Conservation (phyloP, 2,113 vertebrate genomes). For the Upupa epops region DNA sequence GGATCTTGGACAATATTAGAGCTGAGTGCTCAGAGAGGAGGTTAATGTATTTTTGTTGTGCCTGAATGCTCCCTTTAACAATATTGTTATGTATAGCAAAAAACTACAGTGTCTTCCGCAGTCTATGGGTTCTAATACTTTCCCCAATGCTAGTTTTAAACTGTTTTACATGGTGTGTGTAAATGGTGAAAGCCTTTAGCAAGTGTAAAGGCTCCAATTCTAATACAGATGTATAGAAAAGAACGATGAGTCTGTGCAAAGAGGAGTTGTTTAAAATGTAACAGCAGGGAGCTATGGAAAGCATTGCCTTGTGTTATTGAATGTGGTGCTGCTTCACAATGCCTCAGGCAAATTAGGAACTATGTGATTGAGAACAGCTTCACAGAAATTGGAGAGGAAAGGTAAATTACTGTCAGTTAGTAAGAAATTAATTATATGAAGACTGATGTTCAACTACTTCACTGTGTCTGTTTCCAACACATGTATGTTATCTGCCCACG, state of each 20-base stretch:
- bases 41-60: too few species aligned
- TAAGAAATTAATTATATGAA: conserved; percentile 11
- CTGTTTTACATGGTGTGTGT: not conserved
- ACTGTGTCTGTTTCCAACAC: not conserved
- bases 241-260: not conserved
- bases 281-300: not conserved
- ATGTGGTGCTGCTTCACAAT: not conserved
- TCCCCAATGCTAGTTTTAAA: not conserved
- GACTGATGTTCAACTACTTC: conserved; percentile 8
- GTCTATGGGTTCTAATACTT: not conserved
- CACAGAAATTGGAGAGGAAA: not conserved
- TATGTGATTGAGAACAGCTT: not conserved
- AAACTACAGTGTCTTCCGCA: not conserved
- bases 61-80: too few species aligned
- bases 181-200: not conserved
- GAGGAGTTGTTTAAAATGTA: not conserved
- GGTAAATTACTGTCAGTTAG: conserved; percentile 8
- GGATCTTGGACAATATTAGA: conserved; percentile 1
- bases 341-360: not conserved
- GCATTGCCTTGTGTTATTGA: not conserved
- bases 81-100: not conserved
- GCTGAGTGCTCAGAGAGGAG: not conserved
- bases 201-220: not conserved
- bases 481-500: not conserved
- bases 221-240: not conserved